Evolutionary conservation across 2,113 vertebrate genomes (phyloP).

Genomic region (Rutilus rutilus): DNA sequence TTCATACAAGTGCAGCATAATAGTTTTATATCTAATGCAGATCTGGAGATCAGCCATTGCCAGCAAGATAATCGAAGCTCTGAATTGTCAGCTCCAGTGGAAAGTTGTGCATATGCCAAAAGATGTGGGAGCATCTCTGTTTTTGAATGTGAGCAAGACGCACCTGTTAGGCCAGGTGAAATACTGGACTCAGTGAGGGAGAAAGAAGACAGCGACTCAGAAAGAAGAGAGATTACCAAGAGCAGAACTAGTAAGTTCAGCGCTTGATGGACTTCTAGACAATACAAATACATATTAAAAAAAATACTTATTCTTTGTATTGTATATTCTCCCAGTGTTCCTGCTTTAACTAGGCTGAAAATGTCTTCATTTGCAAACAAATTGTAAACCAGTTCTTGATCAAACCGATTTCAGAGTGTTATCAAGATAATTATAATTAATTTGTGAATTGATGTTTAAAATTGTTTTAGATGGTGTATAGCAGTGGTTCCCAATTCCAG

Average conservation of each 20-base stretch:
- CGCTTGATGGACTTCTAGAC: constrained; percentile 3
- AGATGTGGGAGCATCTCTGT: background rate
- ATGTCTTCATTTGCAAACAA: background rate
- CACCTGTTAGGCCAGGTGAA: background rate
- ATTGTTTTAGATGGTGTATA: background rate
- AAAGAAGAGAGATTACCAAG: background rate
- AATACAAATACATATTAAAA: background rate
- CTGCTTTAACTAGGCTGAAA: background rate
- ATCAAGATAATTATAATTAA: background rate
- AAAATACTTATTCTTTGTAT: background rate
- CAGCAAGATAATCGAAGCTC: background rate
- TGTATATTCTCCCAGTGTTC: background rate
- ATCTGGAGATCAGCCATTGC: constrained; percentile 12
- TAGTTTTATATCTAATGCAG: background rate
- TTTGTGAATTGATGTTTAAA: background rate
- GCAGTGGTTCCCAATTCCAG: too few relatives aligned
- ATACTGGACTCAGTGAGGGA: background rate
- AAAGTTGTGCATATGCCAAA: background rate
- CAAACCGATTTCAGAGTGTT: background rate
- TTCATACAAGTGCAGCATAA: background rate
- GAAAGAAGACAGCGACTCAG: constrained; percentile 20
- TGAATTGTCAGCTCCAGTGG: background rate
- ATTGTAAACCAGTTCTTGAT: background rate
- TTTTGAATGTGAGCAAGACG: background rate
- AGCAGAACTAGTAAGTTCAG: constrained; percentile 37